These are phyloP conservation scores for Troides aeacus DNA, from an alignment of 2,888 invertebrate species.

Conservation along the genomic window DNA sequence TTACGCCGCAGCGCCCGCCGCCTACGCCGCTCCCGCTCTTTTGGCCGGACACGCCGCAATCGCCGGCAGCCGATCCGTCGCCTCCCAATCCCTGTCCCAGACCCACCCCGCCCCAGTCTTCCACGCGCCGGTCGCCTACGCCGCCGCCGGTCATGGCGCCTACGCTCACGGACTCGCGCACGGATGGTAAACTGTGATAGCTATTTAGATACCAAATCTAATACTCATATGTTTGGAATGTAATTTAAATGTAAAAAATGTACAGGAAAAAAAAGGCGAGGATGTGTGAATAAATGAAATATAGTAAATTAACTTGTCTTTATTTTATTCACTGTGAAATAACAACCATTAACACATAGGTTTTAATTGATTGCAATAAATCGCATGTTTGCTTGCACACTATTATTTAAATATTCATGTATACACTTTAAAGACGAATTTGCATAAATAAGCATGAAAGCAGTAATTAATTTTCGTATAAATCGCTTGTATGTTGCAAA, in stretches of 20 bases:
- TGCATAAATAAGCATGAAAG: background rate
- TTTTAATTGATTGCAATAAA: background rate
- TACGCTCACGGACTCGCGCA: conserved; percentile 44
- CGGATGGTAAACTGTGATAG: conserved; percentile 76
- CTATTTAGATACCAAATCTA: conserved; percentile 61
- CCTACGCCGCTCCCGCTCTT: conserved; percentile 22
- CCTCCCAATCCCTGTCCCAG: conserved; percentile 62
- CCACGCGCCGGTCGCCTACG: conserved; percentile 51
- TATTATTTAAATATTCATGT: background rate
- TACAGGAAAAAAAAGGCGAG: conserved; percentile 67
- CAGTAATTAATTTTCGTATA: background rate
- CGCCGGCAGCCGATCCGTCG: conserved; percentile 55
- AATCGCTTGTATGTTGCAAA: background rate
- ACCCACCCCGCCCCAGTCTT: conserved; percentile 62
- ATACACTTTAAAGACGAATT: background rate
- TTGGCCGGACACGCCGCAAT: conserved; percentile 42
- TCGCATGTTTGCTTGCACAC: background rate
- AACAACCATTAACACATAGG: background rate
- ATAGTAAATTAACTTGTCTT: conserved; percentile 38
- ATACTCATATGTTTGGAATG: conserved; percentile 71
- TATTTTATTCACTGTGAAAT: conserved; percentile 17
- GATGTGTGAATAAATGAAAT: conserved; percentile 76
- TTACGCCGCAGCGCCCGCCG: conserved; percentile 28
- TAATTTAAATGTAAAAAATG: conserved; percentile 65
- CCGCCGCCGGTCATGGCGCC: conserved; percentile 39